Conservation (phyloP, 2,797 vertebrate genomes). For the Danio choprae region DNA sequence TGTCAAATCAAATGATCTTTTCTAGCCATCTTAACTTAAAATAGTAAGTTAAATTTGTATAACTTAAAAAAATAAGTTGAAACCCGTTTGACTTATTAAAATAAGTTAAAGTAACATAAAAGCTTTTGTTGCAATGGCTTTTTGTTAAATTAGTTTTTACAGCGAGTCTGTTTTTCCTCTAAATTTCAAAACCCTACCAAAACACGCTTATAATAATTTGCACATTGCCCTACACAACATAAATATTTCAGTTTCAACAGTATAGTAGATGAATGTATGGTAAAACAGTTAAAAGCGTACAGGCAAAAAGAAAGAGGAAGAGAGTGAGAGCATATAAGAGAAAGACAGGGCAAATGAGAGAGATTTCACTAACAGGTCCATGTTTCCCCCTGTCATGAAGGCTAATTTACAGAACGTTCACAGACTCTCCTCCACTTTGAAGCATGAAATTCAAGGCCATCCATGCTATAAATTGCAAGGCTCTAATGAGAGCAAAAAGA, state of each 20-base stretch:
- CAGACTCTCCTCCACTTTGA: constrained; percentile 57
- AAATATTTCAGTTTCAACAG: neutral
- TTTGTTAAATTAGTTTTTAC: no score
- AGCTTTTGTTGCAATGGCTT: no score
- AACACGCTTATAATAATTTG: no score
- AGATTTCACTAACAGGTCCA: constrained; percentile 45
- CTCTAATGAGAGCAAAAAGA: constrained; percentile 68
- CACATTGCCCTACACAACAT: neutral
- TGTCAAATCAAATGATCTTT: no score
- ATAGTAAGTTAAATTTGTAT: no score
- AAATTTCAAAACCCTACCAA: no score
- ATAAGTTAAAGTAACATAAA: no score
- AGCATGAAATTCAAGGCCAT: constrained; percentile 55
- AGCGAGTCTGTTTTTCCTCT: no score
- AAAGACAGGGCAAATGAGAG: neutral
- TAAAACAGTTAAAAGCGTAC: neutral
- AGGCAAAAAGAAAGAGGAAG: neutral
- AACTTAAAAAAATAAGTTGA: no score
- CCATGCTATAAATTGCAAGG: constrained; percentile 61
- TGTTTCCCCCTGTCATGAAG: constrained; percentile 50
- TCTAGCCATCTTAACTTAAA: no score
- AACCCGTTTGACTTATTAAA: no score
- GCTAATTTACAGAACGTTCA: constrained; percentile 62
- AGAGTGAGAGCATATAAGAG: constrained; percentile 7
- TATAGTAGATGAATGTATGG: neutral